phyloP scores from a whole-genome alignment of 2,797 vertebrate genomes.

The Antennarius maculatus region DNA sequence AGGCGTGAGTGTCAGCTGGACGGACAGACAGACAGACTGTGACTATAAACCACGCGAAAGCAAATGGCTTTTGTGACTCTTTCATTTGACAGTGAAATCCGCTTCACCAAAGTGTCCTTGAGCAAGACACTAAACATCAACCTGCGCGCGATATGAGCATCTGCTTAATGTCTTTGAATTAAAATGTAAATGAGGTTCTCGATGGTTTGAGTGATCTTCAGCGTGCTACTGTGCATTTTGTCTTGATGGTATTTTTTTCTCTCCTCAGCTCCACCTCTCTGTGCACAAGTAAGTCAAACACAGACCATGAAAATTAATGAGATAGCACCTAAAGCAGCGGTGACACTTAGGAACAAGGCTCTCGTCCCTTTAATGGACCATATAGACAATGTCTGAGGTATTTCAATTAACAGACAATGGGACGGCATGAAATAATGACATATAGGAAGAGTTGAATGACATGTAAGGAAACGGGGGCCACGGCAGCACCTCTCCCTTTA shows the following conservation, averaged over 20 bases:
- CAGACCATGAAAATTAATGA: constrained; percentile 66
- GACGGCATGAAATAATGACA: constrained; percentile 60
- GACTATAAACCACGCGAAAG: constrained; percentile 33
- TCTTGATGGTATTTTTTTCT: constrained; percentile 34
- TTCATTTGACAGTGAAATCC: constrained; percentile 32
- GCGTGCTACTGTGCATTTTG: constrained; percentile 47
- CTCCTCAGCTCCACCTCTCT: constrained; percentile 23
- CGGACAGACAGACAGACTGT: constrained; percentile 11
- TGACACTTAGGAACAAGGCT: constrained; percentile 65
- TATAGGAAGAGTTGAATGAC: constrained; percentile 59
- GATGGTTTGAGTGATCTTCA: constrained; percentile 61
- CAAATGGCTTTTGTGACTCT: constrained; percentile 23
- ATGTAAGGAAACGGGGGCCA: constrained; percentile 50
- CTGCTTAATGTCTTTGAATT: constrained; percentile 80
- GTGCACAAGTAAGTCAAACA: constrained; percentile 55
- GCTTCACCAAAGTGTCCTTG: constrained; percentile 67
- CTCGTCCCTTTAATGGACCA: constrained; percentile 69
- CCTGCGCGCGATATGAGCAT: constrained; percentile 64
- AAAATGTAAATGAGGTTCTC: constrained; percentile 77
- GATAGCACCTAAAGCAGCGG: constrained; percentile 52
- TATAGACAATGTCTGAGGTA: constrained; percentile 62
- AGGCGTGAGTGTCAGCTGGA: neutral
- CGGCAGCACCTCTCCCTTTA: constrained; percentile 54
- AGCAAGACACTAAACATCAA: constrained; percentile 59
- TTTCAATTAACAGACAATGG: constrained; percentile 78